phyloP scores from a whole-genome alignment of 2,113 vertebrate species.

The Acanthochromis polyacanthus region DNA sequence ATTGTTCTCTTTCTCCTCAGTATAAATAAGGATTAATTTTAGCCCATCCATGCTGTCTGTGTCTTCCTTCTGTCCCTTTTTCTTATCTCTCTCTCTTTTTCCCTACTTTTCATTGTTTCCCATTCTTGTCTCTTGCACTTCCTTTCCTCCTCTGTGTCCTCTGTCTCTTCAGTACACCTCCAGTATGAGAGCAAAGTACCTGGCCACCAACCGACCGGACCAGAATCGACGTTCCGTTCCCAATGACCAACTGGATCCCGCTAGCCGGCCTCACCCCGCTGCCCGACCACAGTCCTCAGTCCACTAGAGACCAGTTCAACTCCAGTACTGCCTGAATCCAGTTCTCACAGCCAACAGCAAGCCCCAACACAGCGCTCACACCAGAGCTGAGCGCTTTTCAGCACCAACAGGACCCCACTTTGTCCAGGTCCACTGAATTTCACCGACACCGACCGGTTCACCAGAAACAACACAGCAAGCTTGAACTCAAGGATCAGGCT shows the following conservation, averaged over 20 bases:
- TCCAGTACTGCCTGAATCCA: conserved; percentile 61
- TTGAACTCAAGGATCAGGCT: conserved; percentile 47
- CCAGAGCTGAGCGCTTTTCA: conserved; percentile 17
- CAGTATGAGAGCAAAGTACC: conserved; percentile 99
- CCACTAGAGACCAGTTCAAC: conserved; percentile 69
- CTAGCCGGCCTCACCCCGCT: conserved; percentile 78
- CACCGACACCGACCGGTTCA: conserved; percentile 20
- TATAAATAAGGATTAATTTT: conserved; percentile 13
- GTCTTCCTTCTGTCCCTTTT: conserved; percentile 9
- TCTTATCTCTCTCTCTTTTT: conserved; percentile 1
- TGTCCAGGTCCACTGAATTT: conserved; percentile 24
- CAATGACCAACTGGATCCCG: conserved; percentile 82
- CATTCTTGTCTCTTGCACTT: not conserved
- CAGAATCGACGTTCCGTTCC: conserved; percentile 83
- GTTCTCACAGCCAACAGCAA: conserved; percentile 63
- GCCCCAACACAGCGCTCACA: conserved; percentile 20
- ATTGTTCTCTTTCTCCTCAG: not conserved
- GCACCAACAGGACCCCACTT: conserved; percentile 37
- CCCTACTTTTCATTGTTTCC: conserved; percentile 5
- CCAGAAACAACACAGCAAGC: conserved; percentile 34
- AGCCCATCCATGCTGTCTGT: conserved; percentile 2
- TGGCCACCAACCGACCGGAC: conserved; percentile 96
- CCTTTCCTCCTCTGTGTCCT: conserved; percentile 26
- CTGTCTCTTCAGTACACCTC: conserved; percentile 91
- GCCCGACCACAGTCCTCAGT: conserved; percentile 82